Percentiles rank a stretch among this genome's conserved stretches.
Conservation (phyloP, 2,888 invertebrate genomes). For the Cataglyphis rosenhaueri region DNA sequence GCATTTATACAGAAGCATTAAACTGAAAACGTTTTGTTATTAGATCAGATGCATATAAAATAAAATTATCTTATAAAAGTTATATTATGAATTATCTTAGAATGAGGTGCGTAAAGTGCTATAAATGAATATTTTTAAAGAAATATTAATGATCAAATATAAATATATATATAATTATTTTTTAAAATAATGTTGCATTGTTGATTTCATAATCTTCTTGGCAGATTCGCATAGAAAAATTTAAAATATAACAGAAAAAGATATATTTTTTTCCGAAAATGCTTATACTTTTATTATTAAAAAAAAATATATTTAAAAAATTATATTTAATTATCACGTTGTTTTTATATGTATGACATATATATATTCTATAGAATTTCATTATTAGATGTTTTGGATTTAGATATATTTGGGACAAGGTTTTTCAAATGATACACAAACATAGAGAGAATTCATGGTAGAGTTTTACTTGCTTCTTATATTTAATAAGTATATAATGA, state of each 20-base stretch:
- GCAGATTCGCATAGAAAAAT: neutral
- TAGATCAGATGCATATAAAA: neutral
- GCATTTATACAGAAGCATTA: neutral
- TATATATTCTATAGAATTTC: neutral
- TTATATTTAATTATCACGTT: neutral
- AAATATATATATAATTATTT: neutral
- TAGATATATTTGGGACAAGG: neutral
- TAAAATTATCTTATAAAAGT: neutral
- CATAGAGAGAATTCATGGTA: constrained; percentile 49
- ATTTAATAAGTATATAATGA: constrained; percentile 72
- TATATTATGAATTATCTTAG: neutral
- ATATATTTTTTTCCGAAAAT: neutral
- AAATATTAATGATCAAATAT: neutral
- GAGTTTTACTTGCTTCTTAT: constrained; percentile 72
- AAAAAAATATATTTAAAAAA: neutral
- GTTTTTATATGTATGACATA: neutral
- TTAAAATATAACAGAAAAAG: neutral
- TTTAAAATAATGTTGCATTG: neutral
- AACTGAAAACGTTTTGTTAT: neutral
- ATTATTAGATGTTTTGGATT: neutral
- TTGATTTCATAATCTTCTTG: neutral
- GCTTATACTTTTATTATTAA: neutral
- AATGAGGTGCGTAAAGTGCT: neutral
- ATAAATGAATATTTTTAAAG: neutral
- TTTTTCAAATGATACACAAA: constrained; percentile 37